These are phyloP conservation scores for Drosophila dives DNA, from an alignment of 2,888 invertebrate species.

Conservation along the genomic window DNA sequence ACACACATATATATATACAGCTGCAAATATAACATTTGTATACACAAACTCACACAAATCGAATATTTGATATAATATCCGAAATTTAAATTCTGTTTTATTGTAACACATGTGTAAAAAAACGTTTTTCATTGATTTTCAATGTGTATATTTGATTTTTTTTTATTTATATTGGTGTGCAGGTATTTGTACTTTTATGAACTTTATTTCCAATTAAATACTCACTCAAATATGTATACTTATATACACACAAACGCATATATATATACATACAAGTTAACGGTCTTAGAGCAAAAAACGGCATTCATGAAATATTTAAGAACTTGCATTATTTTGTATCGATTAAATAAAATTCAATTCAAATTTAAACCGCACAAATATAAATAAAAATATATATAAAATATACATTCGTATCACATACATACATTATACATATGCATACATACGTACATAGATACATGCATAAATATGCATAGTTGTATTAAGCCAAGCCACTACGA, in stretches of 20 bases:
- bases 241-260: not conserved
- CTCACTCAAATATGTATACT: not conserved
- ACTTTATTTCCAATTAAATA: not conserved
- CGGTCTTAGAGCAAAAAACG: not conserved
- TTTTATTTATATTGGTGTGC: not conserved
- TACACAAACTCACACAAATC: not conserved
- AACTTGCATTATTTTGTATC: not conserved
- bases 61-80: not conserved
- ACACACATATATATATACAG: slow-evolving; percentile 4
- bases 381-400: slow-evolving; percentile 11
- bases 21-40: not conserved
- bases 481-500: slow-evolving; percentile 60
- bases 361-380: slow-evolving; percentile 29
- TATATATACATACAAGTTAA: not conserved
- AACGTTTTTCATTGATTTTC: not conserved
- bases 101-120: not conserved
- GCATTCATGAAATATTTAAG: not conserved
- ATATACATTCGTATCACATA: slow-evolving; percentile 5
- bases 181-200: not conserved
- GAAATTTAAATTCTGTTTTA: not conserved
- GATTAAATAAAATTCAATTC: slow-evolving; percentile 25
- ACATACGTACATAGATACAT: slow-evolving; percentile 25
- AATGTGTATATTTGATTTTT: not conserved
- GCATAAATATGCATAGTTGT: slow-evolving; percentile 31
- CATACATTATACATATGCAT: slow-evolving; percentile 6